Base-by-base conservation (phyloP, 2,797 vertebrate genomes). In the Micromesistius poutassou region DNA sequence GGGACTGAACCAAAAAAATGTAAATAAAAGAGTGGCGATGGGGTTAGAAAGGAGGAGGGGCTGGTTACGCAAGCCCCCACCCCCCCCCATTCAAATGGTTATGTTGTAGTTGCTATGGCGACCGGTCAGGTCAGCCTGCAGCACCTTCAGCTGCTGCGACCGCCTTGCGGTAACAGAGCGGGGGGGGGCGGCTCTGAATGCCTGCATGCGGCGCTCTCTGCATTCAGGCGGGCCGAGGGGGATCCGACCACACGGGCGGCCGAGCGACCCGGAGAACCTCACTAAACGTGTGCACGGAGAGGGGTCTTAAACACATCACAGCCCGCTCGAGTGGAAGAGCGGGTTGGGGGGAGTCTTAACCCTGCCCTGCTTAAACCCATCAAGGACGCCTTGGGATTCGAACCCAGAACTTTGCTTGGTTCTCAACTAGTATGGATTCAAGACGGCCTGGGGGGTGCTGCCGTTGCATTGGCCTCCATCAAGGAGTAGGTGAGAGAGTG, bases 41-140 rank as follows among this genome's bases (percentile, higher is more conserved):
- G 31, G 42, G 5, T n/a, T 40, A 13, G n/a, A 50, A 35, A 31
- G 73, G 71, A 68, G 74, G 74, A 33, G 78, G 73, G 31, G 74
- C 22, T 76, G 78, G 62, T 35, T 14, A 66, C 55, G 55, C 55
- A 66, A 28, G 74, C 87, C 80, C 76, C 77, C 78, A 55, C 85
- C 89, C 88, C 82, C 89, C 90, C 87, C 86, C 91, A 91, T 94
- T 84, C 90, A 90, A 89, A 74, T 77, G 68, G 77, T 71, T 30
- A 5, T 80, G 82, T 89, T 90, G 78, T 73, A 80, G 92, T 94
- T 93, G 85, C 89, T 91, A 93, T 90, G 91, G 93, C 89, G 92
- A 95, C 94, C 12, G 22, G 55, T 33, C 86, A 89, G 91, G 90
- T 91, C 92, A 89, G 89, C 87, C 88, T 85, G 84, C 85, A 83